phyloP scores from a whole-genome alignment of 2,888 invertebrate species.

The Hydrotaea diabolus region DNA sequence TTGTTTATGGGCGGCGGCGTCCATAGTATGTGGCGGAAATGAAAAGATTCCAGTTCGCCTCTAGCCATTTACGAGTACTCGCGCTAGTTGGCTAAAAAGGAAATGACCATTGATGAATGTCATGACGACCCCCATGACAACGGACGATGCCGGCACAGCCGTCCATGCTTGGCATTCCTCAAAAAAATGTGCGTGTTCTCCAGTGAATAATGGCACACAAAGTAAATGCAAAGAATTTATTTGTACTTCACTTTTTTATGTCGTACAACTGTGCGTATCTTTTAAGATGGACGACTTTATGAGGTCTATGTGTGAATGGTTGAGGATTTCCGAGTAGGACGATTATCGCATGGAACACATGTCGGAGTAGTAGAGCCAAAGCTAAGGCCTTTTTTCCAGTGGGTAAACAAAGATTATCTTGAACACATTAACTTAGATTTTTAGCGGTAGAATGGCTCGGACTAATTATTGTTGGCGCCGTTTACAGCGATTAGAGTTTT shows the following conservation, averaged over 20 bases:
- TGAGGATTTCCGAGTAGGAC: background rate
- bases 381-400: too few species aligned
- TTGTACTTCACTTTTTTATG: background rate
- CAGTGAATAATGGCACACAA: slow-evolving; percentile 27
- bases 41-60: slow-evolving; percentile 58
- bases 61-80: background rate
- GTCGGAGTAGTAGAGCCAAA: too few species aligned
- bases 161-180: slow-evolving; percentile 47
- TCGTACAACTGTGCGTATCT: background rate
- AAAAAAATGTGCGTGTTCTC: slow-evolving; percentile 49
- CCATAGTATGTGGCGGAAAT: slow-evolving; percentile 49
- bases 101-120: slow-evolving; percentile 62
- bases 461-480: too few species aligned
- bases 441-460: too few species aligned
- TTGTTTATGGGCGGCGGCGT: background rate
- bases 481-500: too few species aligned
- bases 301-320: background rate
- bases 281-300: background rate
- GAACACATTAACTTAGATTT: too few species aligned
- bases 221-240: slow-evolving; percentile 15
- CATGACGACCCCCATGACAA: slow-evolving; percentile 44
- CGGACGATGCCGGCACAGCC: slow-evolving; percentile 46
- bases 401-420: too few species aligned
- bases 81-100: slow-evolving; percentile 42
- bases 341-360: too few species aligned